Base-by-base conservation (phyloP, 2,888 invertebrate genomes). In the Mesodorylaimus sp. region DNA sequence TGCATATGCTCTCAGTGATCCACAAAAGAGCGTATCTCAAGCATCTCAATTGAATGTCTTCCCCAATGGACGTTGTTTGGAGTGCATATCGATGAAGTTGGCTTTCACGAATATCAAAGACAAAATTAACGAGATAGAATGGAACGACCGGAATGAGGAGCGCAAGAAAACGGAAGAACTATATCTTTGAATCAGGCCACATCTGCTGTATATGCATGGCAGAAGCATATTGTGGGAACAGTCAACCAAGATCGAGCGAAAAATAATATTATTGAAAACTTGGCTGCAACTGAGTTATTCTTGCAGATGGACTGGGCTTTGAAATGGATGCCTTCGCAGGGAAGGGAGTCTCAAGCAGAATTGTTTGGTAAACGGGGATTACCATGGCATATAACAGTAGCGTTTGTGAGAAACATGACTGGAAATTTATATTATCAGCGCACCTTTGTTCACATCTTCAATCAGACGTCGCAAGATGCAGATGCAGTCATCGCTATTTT, bases 221-320 rank as follows among this genome's bases (percentile, higher is more conserved):
- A 44, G 24, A 24, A 24, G 7, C 44, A 44, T 25, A 44, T 44
- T 25, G 5, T 44, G 7, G 25, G 44, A 25, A 44, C 44, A 21
- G 27, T 44, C 10, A 44, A 44, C 25, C 44, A 44, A 27, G 27
- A 44, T 7, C 3, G 27, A 7, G 44, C 44, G 5, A 44, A 44
- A 27, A 16, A 32, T 10, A 27, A 44, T 3, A 7, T 44, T 26
- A 44, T 44, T 5, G 10, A 7, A 5, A 25, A 44, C n/a, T 3
- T 24, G 5, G 24, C 7, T 7, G 44, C 21, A 24, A 44, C 5
- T 26, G 27, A 44, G 21, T 7, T 24, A 3, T 44, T 19, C 26
- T 5, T 44, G 5, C 21, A 19, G 3, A 16, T 44, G 7, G 44
- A 44, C 24, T 44, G 44, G 44, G 27, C 44, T 3, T 24, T 21